Conservation (phyloP, 2,888 invertebrate genomes). For the Limenitis camilla region DNA sequence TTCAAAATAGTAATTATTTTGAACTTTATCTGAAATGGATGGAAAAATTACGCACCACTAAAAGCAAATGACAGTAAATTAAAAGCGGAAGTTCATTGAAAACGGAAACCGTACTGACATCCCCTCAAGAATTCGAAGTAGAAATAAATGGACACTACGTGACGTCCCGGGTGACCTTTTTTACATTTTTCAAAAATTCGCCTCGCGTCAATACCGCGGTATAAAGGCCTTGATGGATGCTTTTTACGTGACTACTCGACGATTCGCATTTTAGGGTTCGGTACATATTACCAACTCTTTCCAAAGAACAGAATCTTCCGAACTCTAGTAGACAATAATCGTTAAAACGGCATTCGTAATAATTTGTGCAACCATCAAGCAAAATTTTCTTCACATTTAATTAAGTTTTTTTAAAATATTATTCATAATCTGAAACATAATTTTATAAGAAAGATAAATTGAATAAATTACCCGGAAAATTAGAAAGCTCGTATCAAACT, state of each 20-base stretch:
- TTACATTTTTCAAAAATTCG: conserved; percentile 73
- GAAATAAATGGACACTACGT: conserved; percentile 66
- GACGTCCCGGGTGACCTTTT: conserved; percentile 61
- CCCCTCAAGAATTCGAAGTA: conserved; percentile 50
- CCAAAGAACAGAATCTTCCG: too few species aligned
- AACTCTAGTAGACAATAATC: too few species aligned
- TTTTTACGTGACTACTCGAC: conserved; percentile 65
- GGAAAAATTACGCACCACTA: background rate
- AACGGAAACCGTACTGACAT: conserved; percentile 23
- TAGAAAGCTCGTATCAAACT: too few species aligned
- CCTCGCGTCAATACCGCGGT: conserved; percentile 54
- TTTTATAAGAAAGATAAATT: too few species aligned
- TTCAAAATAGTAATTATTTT: too few species aligned
- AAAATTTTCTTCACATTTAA: too few species aligned
- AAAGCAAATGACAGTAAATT: conserved; percentile 42
- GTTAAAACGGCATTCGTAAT: too few species aligned
- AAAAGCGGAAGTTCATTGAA: conserved; percentile 32
- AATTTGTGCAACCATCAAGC: too few species aligned
- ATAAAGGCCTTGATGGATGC: conserved; percentile 60
- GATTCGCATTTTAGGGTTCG: conserved; percentile 44
- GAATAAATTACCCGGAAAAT: too few species aligned
- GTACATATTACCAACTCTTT: too few species aligned
- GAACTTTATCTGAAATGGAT: background rate
- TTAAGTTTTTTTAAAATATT: too few species aligned
- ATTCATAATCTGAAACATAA: too few species aligned